Evolutionary conservation across 2,888 invertebrate genomes (phyloP).

Genomic region (Trissolcus japonicus): DNA sequence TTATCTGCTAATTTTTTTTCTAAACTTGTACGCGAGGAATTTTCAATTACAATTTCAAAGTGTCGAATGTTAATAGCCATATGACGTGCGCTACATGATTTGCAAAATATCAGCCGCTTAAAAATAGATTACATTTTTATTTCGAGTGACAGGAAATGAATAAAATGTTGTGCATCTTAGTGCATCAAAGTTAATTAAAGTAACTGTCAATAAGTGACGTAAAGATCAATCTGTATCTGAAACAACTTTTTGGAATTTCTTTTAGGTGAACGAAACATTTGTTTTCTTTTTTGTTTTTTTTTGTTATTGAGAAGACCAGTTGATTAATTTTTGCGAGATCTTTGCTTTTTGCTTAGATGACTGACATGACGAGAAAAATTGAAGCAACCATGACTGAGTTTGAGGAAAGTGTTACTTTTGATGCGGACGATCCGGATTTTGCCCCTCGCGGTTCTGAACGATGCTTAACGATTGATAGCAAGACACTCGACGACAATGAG

Average conservation of each 20-base stretch:
- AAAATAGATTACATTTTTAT: slow-evolving; percentile 12
- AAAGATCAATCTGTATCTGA: too few relatives aligned
- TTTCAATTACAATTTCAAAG: slow-evolving; percentile 37
- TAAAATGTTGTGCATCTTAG: neutral
- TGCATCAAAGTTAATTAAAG: neutral
- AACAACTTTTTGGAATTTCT: too few relatives aligned
- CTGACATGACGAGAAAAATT: slow-evolving; percentile 51
- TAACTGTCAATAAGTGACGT: too few relatives aligned
- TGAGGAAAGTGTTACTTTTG: slow-evolving; percentile 72
- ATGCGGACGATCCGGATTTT: slow-evolving; percentile 73
- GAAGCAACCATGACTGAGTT: slow-evolving; percentile 70
- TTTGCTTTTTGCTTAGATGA: slow-evolving; percentile 54
- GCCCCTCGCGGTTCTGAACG: slow-evolving; percentile 62
- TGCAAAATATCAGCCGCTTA: slow-evolving; percentile 23
- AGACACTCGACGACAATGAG: slow-evolving; percentile 59
- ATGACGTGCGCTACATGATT: slow-evolving; percentile 32
- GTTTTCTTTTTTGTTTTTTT: too few relatives aligned
- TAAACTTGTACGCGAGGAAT: slow-evolving; percentile 10
- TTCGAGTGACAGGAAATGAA: neutral
- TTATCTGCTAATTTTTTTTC: neutral
- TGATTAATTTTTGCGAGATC: slow-evolving; percentile 28
- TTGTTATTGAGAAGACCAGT: neutral
- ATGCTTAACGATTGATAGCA: slow-evolving; percentile 60
- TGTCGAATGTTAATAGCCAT: slow-evolving; percentile 22
- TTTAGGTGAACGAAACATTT: too few relatives aligned